phyloP scores from a whole-genome alignment of 2,797 vertebrate species.

The Melanotaenia maccullochi region DNA sequence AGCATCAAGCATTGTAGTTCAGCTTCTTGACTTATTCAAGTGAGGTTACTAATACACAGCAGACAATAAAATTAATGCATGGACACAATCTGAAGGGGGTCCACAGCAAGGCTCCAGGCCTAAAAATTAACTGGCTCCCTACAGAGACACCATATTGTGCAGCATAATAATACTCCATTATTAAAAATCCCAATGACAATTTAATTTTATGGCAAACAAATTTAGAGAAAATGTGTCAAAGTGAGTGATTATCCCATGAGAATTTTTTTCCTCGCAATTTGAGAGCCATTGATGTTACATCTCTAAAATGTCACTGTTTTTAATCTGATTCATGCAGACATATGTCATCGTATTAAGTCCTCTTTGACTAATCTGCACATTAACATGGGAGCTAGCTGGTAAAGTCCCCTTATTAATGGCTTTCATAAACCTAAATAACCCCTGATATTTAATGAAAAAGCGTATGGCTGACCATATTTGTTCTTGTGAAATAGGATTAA shows the following conservation, averaged over 20 bases:
- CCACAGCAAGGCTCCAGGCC: constrained; percentile 68
- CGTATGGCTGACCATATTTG: constrained; percentile 65
- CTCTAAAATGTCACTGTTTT: constrained; percentile 71
- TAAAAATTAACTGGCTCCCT: constrained; percentile 80
- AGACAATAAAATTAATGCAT: constrained; percentile 92
- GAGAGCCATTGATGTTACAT: constrained; percentile 69
- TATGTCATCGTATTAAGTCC: constrained; percentile 76
- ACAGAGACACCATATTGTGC: constrained; percentile 84
- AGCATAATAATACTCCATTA: constrained; percentile 80
- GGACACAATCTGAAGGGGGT: constrained; percentile 77
- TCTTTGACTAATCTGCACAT: constrained; percentile 78
- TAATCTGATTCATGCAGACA: constrained; percentile 83
- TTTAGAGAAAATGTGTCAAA: constrained; percentile 76
- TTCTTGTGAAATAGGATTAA: constrained; percentile 79
- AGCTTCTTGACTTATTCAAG: constrained; percentile 81
- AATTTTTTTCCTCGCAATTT: constrained; percentile 71
- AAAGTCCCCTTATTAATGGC: constrained; percentile 44
- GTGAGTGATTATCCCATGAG: constrained; percentile 68
- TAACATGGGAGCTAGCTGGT: constrained; percentile 63
- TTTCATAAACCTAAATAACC: constrained; percentile 42
- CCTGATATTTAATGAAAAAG: constrained; percentile 57
- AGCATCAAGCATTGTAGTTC: constrained; percentile 88
- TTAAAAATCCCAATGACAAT: constrained; percentile 82
- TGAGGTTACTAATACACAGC: constrained; percentile 86
- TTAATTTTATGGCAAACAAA: constrained; percentile 77